Evolutionary conservation across 1,140 invertebrate species (phyloP), one percentile per base, ranked within the genome.

Genomic region (Drosophila lowei): DNA sequence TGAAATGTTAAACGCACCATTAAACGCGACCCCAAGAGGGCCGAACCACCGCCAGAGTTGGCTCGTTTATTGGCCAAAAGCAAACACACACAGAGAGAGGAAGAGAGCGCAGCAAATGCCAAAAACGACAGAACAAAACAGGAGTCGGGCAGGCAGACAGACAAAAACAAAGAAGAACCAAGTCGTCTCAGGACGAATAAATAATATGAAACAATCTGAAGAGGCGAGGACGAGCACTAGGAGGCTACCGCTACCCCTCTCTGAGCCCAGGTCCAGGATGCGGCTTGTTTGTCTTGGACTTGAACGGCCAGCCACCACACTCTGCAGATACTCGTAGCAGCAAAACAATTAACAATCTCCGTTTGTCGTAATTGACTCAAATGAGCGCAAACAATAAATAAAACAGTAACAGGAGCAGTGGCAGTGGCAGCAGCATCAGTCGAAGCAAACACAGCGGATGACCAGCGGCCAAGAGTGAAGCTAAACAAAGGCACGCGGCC

Each of bases 291-390:
- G 76, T 72, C 80, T 79, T 84, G 66, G 60, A 76, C 80, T 86
- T 80, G 65, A 80, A 58, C 11, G 42, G 41, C 5, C 64, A 13
- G 34, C 9, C 64, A 38, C 50, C 30, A 28, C 34, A 38, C 34
- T 38, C 59, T 56, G 34, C 46, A 15, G 42, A 46, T 25, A 25
- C 23, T 25, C 23, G 41, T 47, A 48, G 46, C 23, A 67, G 52
- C 68, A 77, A 85, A 85, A 85, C 81, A 85, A 85, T 85, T 85
- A 85, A 85, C 80, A 85, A 85, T 85, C 81, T 85, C 77, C 80
- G 77, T 79, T 84, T 77, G 76, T 66, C 58, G 79, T 85, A 85
- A 85, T 85, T 85, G 81, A 85, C 81, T 85, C 81, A 85, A 85
- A 85, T 85, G 62, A 79, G 81, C 68, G 81, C 80, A 85, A 85